Evolutionary conservation across 2,888 invertebrate species (phyloP).

Genomic region (Pyrocoelia pectoralis): DNA sequence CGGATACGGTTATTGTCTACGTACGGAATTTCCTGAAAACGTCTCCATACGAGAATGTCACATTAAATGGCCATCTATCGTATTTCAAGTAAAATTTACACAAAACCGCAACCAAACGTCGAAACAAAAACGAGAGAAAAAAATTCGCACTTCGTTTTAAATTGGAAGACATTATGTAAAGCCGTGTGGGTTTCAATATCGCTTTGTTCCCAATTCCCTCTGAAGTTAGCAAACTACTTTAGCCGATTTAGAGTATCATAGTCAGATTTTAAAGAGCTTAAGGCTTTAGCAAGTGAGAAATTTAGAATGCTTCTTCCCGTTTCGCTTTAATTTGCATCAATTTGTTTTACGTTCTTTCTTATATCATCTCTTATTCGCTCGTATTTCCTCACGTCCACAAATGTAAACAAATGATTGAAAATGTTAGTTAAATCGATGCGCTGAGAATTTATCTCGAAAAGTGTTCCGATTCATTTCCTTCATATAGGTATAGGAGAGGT

Average conservation of each 20-base stretch:
- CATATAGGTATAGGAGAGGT: too few species aligned
- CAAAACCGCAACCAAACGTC: background rate
- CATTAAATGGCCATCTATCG: constrained; percentile 10
- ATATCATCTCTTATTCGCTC: background rate
- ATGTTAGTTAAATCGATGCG: background rate
- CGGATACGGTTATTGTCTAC: constrained; percentile 25
- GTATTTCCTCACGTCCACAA: background rate
- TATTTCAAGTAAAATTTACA: background rate
- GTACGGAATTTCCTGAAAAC: constrained; percentile 19
- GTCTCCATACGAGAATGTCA: constrained; percentile 20
- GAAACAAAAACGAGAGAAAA: background rate
- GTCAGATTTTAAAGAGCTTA: constrained; percentile 31
- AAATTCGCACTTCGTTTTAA: constrained; percentile 18
- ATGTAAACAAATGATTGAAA: background rate
- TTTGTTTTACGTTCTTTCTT: background rate
- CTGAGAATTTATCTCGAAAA: background rate
- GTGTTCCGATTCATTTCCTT: too few species aligned
- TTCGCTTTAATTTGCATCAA: constrained; percentile 9
- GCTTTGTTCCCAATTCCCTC: constrained; percentile 27
- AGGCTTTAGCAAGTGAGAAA: constrained; percentile 18
- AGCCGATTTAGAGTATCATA: constrained; percentile 19
- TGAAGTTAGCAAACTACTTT: constrained; percentile 29
- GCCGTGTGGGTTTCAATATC: constrained; percentile 25
- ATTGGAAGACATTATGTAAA: constrained; percentile 25
- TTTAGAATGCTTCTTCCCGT: background rate